Evolutionary conservation across 92 coral and sea anemone species (phyloP).

Genomic region (Pocillopora grandis): DNA sequence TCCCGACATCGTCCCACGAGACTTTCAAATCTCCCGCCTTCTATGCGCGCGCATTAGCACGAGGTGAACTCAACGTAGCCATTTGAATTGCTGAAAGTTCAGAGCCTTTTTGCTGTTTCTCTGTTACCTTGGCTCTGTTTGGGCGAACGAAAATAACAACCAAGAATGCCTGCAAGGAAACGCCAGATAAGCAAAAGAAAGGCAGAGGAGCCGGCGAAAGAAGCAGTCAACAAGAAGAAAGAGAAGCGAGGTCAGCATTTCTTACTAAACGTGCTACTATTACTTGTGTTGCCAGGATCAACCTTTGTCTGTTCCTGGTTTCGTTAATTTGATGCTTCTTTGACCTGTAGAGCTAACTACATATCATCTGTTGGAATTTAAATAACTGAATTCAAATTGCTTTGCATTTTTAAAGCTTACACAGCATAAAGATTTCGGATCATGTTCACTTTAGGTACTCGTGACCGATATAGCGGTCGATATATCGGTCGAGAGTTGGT

Average conservation of each 20-base stretch:
- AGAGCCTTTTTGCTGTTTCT: not conserved
- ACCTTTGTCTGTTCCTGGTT: not conserved
- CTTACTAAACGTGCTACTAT: not conserved
- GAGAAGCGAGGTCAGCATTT: conserved; percentile 41
- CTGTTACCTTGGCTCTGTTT: not conserved
- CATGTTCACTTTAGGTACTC: no score
- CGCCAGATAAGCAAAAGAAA: conserved; percentile 77
- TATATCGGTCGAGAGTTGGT: no score
- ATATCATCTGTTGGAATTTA: no score
- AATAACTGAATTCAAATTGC: no score
- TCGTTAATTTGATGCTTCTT: not conserved
- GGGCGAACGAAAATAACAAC: no score
- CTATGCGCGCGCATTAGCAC: conserved; percentile 38
- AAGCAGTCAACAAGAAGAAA: conserved; percentile 62
- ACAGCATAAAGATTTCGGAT: no score
- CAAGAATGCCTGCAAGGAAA: conserved; percentile 76
- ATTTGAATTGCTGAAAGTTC: not conserved
- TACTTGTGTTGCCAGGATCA: not conserved
- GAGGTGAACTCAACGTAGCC: not conserved
- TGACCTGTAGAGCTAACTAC: no score
- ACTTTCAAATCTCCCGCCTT: conserved; percentile 40
- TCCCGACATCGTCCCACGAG: not conserved
- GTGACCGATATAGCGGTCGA: no score
- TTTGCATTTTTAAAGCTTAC: no score
- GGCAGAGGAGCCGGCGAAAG: conserved; percentile 46